phyloP scores from a whole-genome alignment of 2,888 invertebrate species.

The Tyria jacobaeae region DNA sequence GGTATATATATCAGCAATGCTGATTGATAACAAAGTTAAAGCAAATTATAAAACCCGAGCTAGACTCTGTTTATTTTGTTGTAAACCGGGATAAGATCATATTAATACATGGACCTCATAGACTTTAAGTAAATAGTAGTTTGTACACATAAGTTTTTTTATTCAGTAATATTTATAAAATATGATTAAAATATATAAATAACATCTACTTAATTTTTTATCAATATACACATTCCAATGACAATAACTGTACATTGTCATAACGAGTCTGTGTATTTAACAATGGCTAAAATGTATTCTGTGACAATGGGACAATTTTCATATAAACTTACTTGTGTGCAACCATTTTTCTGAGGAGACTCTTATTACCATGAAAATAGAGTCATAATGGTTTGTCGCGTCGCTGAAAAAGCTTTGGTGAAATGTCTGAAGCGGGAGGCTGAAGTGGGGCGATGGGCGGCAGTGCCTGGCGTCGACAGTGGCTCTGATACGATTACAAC shows the following conservation, averaged over 20 bases:
- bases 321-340: constrained; percentile 73
- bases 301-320: constrained; percentile 50
- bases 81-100: too few species aligned
- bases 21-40: too few species aligned
- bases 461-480: constrained; percentile 59
- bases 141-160: too few species aligned
- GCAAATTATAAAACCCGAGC: too few species aligned
- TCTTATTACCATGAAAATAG: constrained; percentile 80
- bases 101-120: too few species aligned
- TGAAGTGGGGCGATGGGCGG: constrained; percentile 44
- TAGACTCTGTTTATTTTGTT: too few species aligned
- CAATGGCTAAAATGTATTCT: constrained; percentile 30
- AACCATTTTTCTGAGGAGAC: constrained; percentile 61
- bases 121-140: too few species aligned
- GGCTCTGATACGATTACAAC: constrained; percentile 89
- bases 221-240: not conserved
- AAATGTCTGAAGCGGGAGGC: constrained; percentile 56
- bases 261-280: constrained; percentile 43
- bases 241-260: constrained; percentile 26
- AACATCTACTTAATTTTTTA: too few species aligned
- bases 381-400: constrained; percentile 83
- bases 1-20: too few species aligned
- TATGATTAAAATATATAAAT: too few species aligned
- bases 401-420: constrained; percentile 72
- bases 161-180: too few species aligned